These are phyloP conservation scores for Conger conger DNA, from an alignment of 2,113 vertebrate species.

Conservation along the genomic window DNA sequence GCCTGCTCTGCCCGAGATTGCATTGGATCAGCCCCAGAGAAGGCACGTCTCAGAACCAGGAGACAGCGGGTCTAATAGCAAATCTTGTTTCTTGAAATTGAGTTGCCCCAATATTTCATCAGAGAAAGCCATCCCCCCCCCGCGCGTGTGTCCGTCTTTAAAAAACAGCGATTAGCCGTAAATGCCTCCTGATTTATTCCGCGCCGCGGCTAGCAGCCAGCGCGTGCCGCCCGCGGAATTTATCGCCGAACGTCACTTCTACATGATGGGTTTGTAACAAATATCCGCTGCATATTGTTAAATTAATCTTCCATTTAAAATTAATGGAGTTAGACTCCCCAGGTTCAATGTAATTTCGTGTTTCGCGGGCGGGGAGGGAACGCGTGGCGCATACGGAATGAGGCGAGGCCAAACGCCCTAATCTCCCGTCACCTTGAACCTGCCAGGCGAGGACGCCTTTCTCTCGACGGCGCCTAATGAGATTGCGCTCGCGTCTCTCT, in stretches of 20 bases:
- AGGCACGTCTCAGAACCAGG: conserved; percentile 37
- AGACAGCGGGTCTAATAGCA: conserved; percentile 47
- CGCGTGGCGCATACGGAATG: conserved; percentile 89
- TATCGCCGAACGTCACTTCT: conserved; percentile 97
- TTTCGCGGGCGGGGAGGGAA: conserved; percentile 85
- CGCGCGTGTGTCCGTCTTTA: conserved; percentile 75
- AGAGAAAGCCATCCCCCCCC: conserved; percentile 76
- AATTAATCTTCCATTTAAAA: conserved; percentile 99
- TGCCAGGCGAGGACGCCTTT: conserved; percentile 89
- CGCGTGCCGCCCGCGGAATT: conserved; percentile 83
- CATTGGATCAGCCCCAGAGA: conserved; percentile 6
- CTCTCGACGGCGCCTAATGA: conserved; percentile 96
- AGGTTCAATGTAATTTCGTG: conserved; percentile 99
- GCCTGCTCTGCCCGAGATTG: conserved; percentile 20
- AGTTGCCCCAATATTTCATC: conserved; percentile 74
- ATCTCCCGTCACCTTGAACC: conserved; percentile 99
- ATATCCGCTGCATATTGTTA: conserved; percentile 99
- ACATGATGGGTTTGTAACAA: conserved; percentile 99
- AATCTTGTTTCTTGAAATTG: conserved; percentile 69
- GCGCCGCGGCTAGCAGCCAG: conserved; percentile 77
- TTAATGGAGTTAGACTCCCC: conserved; percentile 99
- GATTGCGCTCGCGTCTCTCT: conserved; percentile 86
- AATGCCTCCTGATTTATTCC: conserved; percentile 93
- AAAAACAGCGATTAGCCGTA: conserved; percentile 87
- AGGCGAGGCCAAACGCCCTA: conserved; percentile 90